Percentiles rank a stretch among this genome's conserved stretches.
Conservation (phyloP, 2,797 vertebrate species). For the Chaenodraco wilsoni region DNA sequence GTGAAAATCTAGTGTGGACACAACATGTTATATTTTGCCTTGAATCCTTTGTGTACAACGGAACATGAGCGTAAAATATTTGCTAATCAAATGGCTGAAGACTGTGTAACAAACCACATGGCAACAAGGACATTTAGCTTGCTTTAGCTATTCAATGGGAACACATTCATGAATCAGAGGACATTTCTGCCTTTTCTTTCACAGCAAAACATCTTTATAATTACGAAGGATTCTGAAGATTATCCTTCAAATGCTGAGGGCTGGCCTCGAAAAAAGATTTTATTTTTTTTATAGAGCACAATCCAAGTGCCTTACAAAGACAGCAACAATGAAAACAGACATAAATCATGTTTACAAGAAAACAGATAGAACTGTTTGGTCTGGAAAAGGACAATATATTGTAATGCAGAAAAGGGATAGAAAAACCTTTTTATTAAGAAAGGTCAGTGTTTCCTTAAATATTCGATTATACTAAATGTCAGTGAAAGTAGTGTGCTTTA, state of each 20-base stretch:
- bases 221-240: conserved; percentile 19
- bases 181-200: conserved; percentile 35
- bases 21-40: conserved; percentile 22
- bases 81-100: conserved; percentile 2
- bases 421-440: too few relatives aligned
- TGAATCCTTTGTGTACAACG: background rate
- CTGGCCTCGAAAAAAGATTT: background rate
- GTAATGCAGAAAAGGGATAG: too few relatives aligned
- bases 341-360: too few relatives aligned
- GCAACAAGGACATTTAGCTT: conserved; percentile 37
- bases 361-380: too few relatives aligned
- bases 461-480: conserved; percentile 21
- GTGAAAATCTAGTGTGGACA: background rate
- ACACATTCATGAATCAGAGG: conserved; percentile 31
- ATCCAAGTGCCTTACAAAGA: too few relatives aligned
- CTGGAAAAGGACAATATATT: too few relatives aligned
- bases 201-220: background rate
- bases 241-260: conserved; percentile 14
- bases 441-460: conserved; percentile 16
- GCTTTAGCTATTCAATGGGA: conserved; percentile 38
- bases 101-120: conserved; percentile 24
- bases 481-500: conserved; percentile 26
- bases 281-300: too few relatives aligned
- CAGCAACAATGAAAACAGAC: too few relatives aligned
- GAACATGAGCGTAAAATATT: background rate